phyloP scores from a whole-genome alignment of 2,113 vertebrate genomes.

The Oreamnos americanus region DNA sequence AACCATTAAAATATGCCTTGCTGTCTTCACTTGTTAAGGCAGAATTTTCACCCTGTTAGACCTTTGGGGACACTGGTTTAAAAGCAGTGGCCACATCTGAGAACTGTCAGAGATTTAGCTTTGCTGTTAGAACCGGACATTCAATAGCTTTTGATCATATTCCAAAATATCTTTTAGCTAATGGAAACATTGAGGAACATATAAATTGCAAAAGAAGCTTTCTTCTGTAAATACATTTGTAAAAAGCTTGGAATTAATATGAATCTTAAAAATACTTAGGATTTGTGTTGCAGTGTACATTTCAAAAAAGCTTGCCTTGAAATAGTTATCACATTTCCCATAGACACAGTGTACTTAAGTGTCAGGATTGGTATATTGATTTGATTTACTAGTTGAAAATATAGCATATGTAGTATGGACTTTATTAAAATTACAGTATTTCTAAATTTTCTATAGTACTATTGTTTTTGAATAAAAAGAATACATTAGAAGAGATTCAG shows the following conservation, averaged over 20 bases:
- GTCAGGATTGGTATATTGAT: not conserved
- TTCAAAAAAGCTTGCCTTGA: not conserved
- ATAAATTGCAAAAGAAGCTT: not conserved
- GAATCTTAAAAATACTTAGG: constrained; percentile 4
- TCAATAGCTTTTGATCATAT: not conserved
- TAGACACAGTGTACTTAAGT: not conserved
- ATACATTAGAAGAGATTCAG: constrained; percentile 22
- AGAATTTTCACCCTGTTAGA: not conserved
- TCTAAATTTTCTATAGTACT: not conserved
- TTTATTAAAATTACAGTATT: not conserved
- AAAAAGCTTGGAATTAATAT: not conserved
- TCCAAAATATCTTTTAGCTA: constrained; percentile 44
- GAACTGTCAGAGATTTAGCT: not conserved
- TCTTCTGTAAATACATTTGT: not conserved
- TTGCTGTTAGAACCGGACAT: not conserved
- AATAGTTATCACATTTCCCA: not conserved
- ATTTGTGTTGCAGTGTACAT: not conserved
- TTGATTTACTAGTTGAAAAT: not conserved
- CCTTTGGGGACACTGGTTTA: not conserved
- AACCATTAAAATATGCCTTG: not conserved
- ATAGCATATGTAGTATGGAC: not conserved
- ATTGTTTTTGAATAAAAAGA: not conserved
- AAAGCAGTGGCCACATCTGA: not conserved
- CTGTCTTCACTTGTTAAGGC: not conserved
- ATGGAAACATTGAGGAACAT: constrained; percentile 9